Evolutionary conservation across 2,113 vertebrate species (phyloP).

Genomic region (Gulo gulo): DNA sequence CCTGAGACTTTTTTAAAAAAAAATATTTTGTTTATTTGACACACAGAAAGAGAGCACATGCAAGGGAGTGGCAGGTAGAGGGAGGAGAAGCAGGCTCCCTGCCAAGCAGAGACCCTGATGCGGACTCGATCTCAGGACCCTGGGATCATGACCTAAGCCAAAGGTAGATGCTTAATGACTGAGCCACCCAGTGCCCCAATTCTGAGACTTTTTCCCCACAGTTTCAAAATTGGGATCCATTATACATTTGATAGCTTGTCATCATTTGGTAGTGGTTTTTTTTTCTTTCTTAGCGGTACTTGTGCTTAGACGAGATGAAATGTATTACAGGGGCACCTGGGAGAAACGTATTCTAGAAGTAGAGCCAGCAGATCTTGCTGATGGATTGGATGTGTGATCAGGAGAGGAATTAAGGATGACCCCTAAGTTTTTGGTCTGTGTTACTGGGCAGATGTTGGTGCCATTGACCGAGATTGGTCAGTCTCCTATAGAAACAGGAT

Average conservation of each 20-base stretch:
- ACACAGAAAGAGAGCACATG: too few relatives aligned
- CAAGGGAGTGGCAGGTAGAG: too few relatives aligned
- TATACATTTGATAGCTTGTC: neutral
- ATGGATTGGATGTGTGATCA: neutral
- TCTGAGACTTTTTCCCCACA: neutral
- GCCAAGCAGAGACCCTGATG: too few relatives aligned
- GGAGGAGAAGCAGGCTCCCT: too few relatives aligned
- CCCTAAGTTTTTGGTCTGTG: neutral
- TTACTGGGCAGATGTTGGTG: neutral
- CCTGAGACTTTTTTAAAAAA: neutral
- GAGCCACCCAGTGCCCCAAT: too few relatives aligned
- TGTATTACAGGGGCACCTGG: too few relatives aligned
- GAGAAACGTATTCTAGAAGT: neutral
- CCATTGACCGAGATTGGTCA: neutral
- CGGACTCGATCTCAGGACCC: too few relatives aligned
- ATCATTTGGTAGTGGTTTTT: neutral
- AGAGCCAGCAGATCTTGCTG: neutral
- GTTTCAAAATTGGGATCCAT: neutral
- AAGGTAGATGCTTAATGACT: too few relatives aligned
- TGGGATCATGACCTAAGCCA: too few relatives aligned
- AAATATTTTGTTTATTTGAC: too few relatives aligned
- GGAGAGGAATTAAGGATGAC: neutral
- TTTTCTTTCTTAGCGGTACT: neutral
- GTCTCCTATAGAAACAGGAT: neutral
- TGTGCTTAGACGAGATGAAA: neutral